Conservation (phyloP, 1,140 invertebrate genomes). For the Stegodyphus dumicola region DNA sequence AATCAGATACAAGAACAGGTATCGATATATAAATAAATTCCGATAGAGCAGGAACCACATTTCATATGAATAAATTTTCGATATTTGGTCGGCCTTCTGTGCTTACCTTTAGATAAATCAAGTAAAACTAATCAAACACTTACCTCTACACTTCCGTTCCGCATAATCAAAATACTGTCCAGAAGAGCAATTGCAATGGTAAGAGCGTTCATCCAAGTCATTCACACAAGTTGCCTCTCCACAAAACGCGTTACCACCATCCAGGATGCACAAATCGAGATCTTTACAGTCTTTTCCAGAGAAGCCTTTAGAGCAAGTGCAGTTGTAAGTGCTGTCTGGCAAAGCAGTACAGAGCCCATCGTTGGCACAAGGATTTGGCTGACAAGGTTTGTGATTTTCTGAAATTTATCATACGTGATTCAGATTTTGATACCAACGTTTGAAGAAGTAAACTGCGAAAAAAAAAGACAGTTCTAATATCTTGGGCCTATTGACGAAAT, state of each 20-base stretch:
- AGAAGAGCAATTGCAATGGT: slow-evolving; percentile 5
- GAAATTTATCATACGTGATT: background rate
- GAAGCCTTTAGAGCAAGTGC: slow-evolving; percentile 23
- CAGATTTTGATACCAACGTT: too few relatives aligned
- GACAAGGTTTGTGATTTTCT: slow-evolving; percentile 16
- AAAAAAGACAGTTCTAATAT: too few relatives aligned
- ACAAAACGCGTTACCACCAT: slow-evolving; percentile 23
- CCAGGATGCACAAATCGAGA: slow-evolving; percentile 7
- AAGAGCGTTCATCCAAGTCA: background rate
- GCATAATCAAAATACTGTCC: slow-evolving; percentile 24
- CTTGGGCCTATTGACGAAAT: too few relatives aligned
- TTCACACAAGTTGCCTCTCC: slow-evolving; percentile 3
- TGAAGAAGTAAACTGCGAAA: too few relatives aligned
- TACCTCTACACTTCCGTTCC: slow-evolving; percentile 18
- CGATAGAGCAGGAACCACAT: too few relatives aligned
- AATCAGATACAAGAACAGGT: too few relatives aligned
- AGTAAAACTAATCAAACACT: background rate
- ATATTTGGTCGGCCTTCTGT: too few relatives aligned
- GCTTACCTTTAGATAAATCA: too few relatives aligned
- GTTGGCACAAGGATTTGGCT: slow-evolving; percentile 29
- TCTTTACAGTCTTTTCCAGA: background rate
- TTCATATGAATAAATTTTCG: too few relatives aligned
- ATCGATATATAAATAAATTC: too few relatives aligned
- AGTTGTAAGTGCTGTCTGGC: background rate
- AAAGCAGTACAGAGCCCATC: background rate